Base-by-base conservation (phyloP, 2,797 vertebrate species). In the Yasuhikotakia modesta region DNA sequence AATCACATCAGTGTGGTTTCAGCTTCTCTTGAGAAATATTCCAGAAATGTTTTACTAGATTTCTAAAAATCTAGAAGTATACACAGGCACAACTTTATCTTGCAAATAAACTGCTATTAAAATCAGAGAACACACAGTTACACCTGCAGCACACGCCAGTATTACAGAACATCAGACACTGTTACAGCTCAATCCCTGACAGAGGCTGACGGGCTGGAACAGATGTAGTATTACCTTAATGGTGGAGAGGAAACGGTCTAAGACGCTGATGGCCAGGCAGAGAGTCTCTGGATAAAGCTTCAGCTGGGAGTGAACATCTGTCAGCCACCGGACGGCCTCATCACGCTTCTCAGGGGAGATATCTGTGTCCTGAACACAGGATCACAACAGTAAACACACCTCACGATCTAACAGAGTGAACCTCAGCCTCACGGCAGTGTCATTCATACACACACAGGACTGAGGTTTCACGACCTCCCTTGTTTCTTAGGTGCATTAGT, bases 281-380 rank as follows among this genome's bases (percentile, higher is more conserved):
- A 98, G 93, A 2, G 96, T 97, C 92, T 99, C 97, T 92, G 97
- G 97, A 90, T 98, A 96, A 85, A 99, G 95, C 88, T 94, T 94
- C 88, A 97, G 95, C 48, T 92, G 92, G 86, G 92, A 87, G 85
- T 97, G 97, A 83, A 99, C 92, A 88, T 95, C 94, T 73, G 89
- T 93, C 91, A 99, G 85, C 97, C 96, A 98, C 81, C 92, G 94
- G 87, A 98, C 95, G 19, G 95, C 97, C 90, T 97, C 96, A 83
- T 99, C 97, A 85, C 97, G 95, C 92, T 98, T 96, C 82, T 91
- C 93, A 81, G 96, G 95, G 94, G 96, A 96, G 94, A 99, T 90
- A 89, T 95, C 95, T 93, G 87, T 93, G 91, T 96, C 97, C 97
- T 99, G 74, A n/a, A 52, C 78, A 81, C n/a, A n/a, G n/a, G n/a